These are phyloP conservation scores for Drosophila dunni DNA, from an alignment of 1,140 invertebrate species.

Conservation along the genomic window DNA sequence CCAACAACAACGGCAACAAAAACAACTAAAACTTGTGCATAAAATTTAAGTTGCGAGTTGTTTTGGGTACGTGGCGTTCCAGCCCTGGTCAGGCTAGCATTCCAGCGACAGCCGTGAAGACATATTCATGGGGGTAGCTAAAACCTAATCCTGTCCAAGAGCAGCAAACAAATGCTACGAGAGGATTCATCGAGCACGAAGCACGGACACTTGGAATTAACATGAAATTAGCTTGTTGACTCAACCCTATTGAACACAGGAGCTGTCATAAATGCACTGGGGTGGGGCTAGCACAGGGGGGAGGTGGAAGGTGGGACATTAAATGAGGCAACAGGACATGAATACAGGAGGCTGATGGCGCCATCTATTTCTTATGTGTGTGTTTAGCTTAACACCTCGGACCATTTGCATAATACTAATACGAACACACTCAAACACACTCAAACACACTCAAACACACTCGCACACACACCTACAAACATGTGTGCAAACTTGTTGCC, in stretches of 20 bases:
- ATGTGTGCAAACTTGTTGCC: constrained; percentile 42
- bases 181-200: constrained; percentile 11
- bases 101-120: constrained; percentile 13
- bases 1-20: constrained; percentile 40
- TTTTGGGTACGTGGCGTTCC: background rate
- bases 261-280: constrained; percentile 17
- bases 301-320: background rate
- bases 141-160: constrained; percentile 19
- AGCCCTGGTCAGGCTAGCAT: background rate
- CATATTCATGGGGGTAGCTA: constrained; percentile 43
- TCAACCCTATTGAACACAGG: constrained; percentile 50
- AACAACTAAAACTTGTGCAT: constrained; percentile 63
- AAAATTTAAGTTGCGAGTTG: constrained; percentile 61
- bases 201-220: constrained; percentile 54
- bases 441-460: background rate
- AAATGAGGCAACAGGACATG: constrained; percentile 59
- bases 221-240: constrained; percentile 55
- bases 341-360: constrained; percentile 31
- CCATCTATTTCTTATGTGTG: constrained; percentile 20
- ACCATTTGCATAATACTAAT: constrained; percentile 41
- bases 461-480: constrained; percentile 4
- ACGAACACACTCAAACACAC: background rate
- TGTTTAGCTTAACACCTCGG: constrained; percentile 33
- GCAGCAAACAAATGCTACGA: background rate
- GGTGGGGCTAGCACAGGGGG: background rate